These are phyloP conservation scores for Notospermus geniculatus DNA, from an alignment of 1,140 invertebrate genomes.

Conservation along the genomic window DNA sequence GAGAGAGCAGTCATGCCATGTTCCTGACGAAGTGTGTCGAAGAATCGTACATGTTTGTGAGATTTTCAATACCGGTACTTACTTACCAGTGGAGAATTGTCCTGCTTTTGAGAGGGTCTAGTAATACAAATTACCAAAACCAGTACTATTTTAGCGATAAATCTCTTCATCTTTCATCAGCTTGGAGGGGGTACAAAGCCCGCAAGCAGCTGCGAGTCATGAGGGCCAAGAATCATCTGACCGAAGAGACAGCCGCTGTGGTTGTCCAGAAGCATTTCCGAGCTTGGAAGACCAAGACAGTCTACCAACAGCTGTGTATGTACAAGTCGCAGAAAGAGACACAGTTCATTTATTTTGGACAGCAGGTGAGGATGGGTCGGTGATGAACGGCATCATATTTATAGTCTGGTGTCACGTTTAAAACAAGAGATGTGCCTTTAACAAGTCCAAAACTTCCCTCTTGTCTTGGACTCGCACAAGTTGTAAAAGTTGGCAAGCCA, in stretches of 20 bases:
- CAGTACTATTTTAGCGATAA: slow-evolving; percentile 2
- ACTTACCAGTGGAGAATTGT: too few relatives aligned
- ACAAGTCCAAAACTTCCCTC: too few relatives aligned
- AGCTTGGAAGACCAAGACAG: slow-evolving; percentile 35
- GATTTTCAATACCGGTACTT: too few relatives aligned
- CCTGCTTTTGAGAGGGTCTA: background rate
- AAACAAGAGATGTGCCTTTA: too few relatives aligned
- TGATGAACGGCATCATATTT: too few relatives aligned
- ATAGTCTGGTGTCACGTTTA: too few relatives aligned
- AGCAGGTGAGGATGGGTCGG: slow-evolving; percentile 33
- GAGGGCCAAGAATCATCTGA: slow-evolving; percentile 2
- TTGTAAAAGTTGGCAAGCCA: too few relatives aligned
- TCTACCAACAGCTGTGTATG: slow-evolving; percentile 36
- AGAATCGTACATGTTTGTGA: too few relatives aligned
- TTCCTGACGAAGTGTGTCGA: too few relatives aligned
- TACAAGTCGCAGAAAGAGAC: slow-evolving; percentile 37
- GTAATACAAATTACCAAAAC: too few relatives aligned
- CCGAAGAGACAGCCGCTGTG: slow-evolving; percentile 26
- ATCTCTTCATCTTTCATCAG: slow-evolving; percentile 17
- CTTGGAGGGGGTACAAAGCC: slow-evolving; percentile 27
- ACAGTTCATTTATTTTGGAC: slow-evolving; percentile 36
- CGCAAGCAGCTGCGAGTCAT: slow-evolving; percentile 13
- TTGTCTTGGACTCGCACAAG: too few relatives aligned
- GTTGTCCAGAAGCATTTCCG: slow-evolving; percentile 46
- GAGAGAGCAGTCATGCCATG: too few relatives aligned